A percentile compares a stretch with the other conserved stretches of the same genome.
phyloP scores from a whole-genome alignment of 2,113 vertebrate genomes.

The Rhinogobius similis region DNA sequence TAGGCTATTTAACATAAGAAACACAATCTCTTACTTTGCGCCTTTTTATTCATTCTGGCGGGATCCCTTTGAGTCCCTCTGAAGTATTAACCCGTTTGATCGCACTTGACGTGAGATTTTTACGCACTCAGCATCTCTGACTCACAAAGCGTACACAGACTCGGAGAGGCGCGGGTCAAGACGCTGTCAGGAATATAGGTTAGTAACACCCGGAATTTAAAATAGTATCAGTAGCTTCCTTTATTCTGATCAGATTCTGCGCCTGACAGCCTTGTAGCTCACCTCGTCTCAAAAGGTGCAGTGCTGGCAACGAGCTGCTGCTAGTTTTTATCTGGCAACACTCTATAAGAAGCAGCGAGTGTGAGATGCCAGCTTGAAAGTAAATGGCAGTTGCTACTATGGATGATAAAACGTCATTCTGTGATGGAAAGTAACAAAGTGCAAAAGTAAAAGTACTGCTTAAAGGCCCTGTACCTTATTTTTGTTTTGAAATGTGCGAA shows the following conservation, averaged over 20 bases:
- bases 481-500: too few species aligned
- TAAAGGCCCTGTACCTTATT: too few species aligned
- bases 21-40: not conserved
- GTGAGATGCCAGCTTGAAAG: not conserved
- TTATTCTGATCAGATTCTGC: not conserved
- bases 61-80: not conserved
- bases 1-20: not conserved
- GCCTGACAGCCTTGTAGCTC: not conserved
- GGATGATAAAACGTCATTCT: too few species aligned
- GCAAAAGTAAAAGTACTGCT: too few species aligned
- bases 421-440: too few species aligned
- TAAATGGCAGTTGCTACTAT: not conserved
- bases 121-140: conserved; percentile 50
- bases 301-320: not conserved
- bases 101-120: conserved; percentile 46
- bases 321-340: conserved; percentile 1
- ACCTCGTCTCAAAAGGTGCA: not conserved
- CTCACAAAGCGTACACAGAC: conserved; percentile 10
- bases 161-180: not conserved
- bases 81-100: conserved; percentile 40
- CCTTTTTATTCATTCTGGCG: not conserved
- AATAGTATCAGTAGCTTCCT: conserved; percentile 3
- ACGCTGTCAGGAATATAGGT: not conserved
- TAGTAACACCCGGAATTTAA: not conserved
- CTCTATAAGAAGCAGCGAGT: not conserved